Conservation (phyloP, 2,888 invertebrate genomes). For the Drosophila imparisetae region DNA sequence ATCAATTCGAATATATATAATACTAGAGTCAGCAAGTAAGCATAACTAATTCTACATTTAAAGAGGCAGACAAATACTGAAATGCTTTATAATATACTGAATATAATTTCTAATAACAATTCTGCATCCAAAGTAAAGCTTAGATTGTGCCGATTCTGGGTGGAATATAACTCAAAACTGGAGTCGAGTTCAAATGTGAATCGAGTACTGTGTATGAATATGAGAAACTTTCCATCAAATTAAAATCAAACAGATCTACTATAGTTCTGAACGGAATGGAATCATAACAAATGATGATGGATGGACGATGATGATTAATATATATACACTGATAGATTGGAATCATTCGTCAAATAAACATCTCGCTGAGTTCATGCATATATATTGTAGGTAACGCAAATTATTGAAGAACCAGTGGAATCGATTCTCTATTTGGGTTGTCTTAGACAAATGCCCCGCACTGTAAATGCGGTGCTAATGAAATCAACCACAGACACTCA, state of each 20-base stretch:
- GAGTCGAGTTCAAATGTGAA: neutral
- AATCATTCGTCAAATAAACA: neutral
- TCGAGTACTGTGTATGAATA: neutral
- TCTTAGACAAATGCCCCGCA: neutral
- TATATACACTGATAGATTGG: neutral
- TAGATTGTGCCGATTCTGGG: neutral
- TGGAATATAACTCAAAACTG: neutral
- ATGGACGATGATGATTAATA: neutral
- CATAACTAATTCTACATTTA: neutral
- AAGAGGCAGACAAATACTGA: neutral
- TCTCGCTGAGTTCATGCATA: neutral
- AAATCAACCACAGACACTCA: conserved; percentile 1
- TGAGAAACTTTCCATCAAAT: neutral
- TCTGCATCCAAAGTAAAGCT: neutral
- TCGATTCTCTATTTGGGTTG: neutral
- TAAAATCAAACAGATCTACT: neutral
- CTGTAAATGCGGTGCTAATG: conserved; percentile 7
- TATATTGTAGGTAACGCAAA: neutral
- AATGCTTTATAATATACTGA: neutral
- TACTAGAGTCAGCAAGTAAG: neutral
- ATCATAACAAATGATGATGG: neutral
- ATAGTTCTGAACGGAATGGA: neutral
- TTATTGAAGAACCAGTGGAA: neutral
- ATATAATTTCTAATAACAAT: neutral
- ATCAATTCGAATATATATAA: neutral